Evolutionary conservation across 2,888 invertebrate species (phyloP).

Genomic region (Tholera decimalis): DNA sequence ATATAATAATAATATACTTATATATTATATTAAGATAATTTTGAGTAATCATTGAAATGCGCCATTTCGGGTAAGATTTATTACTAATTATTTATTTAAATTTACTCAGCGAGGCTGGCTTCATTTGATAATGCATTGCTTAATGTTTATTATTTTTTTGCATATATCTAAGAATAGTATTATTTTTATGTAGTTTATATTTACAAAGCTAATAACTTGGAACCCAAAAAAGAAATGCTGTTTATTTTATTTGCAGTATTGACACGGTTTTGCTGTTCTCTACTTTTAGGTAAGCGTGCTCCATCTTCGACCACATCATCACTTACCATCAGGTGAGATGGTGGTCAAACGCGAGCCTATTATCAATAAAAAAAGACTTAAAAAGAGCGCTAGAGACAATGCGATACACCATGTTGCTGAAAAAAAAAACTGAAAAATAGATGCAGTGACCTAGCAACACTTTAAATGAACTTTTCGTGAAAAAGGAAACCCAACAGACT

Average conservation of each 20-base stretch:
- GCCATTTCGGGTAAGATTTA: constrained; percentile 48
- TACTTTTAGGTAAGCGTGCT: too few species aligned
- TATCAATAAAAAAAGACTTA: too few species aligned
- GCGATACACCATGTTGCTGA: too few species aligned
- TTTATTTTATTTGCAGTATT: constrained; percentile 37
- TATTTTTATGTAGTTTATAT: neutral
- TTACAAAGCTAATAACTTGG: neutral
- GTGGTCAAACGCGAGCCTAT: too few species aligned
- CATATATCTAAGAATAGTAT: too few species aligned
- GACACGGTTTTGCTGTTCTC: constrained; percentile 10
- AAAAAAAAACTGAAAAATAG: neutral
- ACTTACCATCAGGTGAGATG: too few species aligned
- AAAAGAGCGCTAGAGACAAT: too few species aligned
- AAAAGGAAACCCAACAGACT: neutral
- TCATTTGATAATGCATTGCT: constrained; percentile 43
- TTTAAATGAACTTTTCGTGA: neutral
- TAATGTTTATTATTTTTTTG: too few species aligned
- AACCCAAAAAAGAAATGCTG: too few species aligned
- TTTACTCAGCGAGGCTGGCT: constrained; percentile 39
- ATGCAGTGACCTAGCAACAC: neutral
- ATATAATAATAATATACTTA: too few species aligned
- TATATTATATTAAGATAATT: too few species aligned
- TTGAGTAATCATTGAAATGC: neutral
- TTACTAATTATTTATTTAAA: neutral
- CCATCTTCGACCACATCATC: too few species aligned